A percentile compares a stretch with the other conserved stretches of the same genome.
Evolutionary conservation across 1,140 invertebrate genomes (phyloP).

Genomic region (Macrobrachium rosenbergii): DNA sequence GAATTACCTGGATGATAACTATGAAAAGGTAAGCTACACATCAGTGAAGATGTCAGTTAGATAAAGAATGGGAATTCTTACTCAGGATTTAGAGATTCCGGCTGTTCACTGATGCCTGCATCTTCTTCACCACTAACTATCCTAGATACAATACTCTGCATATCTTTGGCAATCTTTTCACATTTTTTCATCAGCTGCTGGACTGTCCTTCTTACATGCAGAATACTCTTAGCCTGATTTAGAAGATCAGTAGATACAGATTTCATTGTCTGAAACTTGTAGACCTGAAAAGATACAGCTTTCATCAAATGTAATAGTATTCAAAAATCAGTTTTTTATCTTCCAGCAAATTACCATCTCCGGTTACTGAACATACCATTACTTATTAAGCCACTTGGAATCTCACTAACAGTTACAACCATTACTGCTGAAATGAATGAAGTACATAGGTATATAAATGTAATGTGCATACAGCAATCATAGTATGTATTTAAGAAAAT

Average conservation of each 20-base stretch:
- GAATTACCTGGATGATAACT: too few relatives aligned
- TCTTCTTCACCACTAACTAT: constrained; percentile 68
- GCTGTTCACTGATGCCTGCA: constrained; percentile 71
- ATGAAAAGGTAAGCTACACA: too few relatives aligned
- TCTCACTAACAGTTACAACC: too few relatives aligned
- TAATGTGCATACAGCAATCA: too few relatives aligned
- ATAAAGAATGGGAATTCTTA: constrained; percentile 58
- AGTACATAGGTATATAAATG: too few relatives aligned
- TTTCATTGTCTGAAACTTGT: constrained; percentile 69
- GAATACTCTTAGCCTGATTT: constrained; percentile 71
- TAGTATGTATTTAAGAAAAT: too few relatives aligned
- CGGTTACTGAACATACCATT: too few relatives aligned
- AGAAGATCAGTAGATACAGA: constrained; percentile 70
- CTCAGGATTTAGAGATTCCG: constrained; percentile 69
- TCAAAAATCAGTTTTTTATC: too few relatives aligned
- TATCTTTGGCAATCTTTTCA: constrained; percentile 71
- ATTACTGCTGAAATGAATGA: too few relatives aligned
- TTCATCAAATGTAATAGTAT: background rate
- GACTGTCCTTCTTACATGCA: constrained; percentile 71
- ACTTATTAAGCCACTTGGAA: too few relatives aligned
- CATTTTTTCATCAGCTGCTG: constrained; percentile 73
- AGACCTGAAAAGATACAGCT: constrained; percentile 67
- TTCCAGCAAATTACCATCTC: too few relatives aligned
- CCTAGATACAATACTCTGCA: constrained; percentile 71
- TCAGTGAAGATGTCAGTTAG: too few relatives aligned